Evolutionary conservation across 2,888 invertebrate species (phyloP).

Genomic region (Drosophila neutralis): DNA sequence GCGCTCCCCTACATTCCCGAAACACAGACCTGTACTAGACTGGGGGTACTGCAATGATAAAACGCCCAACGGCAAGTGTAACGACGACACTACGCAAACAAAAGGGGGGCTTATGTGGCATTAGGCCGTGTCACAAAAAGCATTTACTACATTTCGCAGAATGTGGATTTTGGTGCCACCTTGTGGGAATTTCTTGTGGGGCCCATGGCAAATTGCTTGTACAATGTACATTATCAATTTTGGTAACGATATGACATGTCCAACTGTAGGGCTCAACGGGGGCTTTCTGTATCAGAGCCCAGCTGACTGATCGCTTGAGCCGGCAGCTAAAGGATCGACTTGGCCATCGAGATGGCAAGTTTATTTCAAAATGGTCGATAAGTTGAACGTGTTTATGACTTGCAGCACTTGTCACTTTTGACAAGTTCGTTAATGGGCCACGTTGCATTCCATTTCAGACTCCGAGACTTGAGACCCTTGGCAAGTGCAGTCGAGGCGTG

Average conservation of each 20-base stretch:
- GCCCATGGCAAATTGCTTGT: slow-evolving; percentile 11
- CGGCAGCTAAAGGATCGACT: slow-evolving; percentile 39
- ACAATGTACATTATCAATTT: slow-evolving; percentile 53
- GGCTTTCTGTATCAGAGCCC: slow-evolving; percentile 34
- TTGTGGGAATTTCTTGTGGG: slow-evolving; percentile 40
- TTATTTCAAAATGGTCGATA: slow-evolving; percentile 65
- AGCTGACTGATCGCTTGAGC: slow-evolving; percentile 16
- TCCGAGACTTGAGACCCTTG: not conserved
- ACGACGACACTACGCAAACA: slow-evolving; percentile 35
- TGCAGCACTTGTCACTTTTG: slow-evolving; percentile 81
- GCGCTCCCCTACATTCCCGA: not conserved
- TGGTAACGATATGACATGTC: slow-evolving; percentile 47
- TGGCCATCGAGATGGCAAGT: slow-evolving; percentile 49
- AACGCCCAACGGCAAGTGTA: slow-evolving; percentile 49
- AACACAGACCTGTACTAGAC: slow-evolving; percentile 14
- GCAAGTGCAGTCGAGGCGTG: slow-evolving; percentile 76
- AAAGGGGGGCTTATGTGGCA: slow-evolving; percentile 60
- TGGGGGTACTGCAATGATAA: slow-evolving; percentile 43
- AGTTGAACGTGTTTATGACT: slow-evolving; percentile 78
- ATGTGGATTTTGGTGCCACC: slow-evolving; percentile 40
- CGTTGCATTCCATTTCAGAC: slow-evolving; percentile 35
- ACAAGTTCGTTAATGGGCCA: slow-evolving; percentile 79
- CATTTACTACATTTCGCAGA: slow-evolving; percentile 59
- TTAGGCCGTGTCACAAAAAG: slow-evolving; percentile 73
- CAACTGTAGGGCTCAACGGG: slow-evolving; percentile 32